A percentile compares a stretch with the other conserved stretches of the same genome.
Evolutionary conservation across 2,797 vertebrate genomes (phyloP).

Genomic region (Sorex maritimensis): DNA sequence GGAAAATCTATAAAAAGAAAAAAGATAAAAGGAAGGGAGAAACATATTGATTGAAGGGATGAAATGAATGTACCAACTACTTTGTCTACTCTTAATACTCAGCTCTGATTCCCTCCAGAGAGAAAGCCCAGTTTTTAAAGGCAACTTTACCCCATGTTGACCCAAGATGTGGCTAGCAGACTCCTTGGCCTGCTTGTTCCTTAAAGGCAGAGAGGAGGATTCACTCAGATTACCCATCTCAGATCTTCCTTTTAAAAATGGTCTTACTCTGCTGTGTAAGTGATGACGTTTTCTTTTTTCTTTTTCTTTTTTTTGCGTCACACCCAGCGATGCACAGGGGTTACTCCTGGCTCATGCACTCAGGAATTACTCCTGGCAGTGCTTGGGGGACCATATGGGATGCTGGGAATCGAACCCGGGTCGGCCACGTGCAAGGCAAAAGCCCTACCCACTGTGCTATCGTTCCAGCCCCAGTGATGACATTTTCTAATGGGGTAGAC

Average conservation of each 20-base stretch:
- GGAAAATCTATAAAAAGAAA: neutral
- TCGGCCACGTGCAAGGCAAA: too few relatives aligned
- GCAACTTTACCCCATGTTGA: neutral
- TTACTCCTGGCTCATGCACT: too few relatives aligned
- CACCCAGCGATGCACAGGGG: too few relatives aligned
- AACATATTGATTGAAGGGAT: slow-evolving; percentile 21
- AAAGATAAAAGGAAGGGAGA: neutral
- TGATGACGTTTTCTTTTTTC: neutral
- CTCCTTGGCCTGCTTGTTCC: neutral
- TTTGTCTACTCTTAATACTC: slow-evolving; percentile 44
- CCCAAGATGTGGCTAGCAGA: slow-evolving; percentile 20
- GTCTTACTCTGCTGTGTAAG: neutral
- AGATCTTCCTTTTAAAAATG: slow-evolving; percentile 1
- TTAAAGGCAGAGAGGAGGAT: slow-evolving; percentile 5
- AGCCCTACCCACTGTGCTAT: too few relatives aligned
- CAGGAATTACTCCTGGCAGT: too few relatives aligned
- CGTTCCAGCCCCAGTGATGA: too few relatives aligned
- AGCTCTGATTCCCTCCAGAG: slow-evolving; percentile 16
- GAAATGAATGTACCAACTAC: neutral
- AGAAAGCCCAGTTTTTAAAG: slow-evolving; percentile 22
- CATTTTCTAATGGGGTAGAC: neutral
- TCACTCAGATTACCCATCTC: neutral
- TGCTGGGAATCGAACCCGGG: too few relatives aligned
- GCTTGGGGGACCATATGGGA: too few relatives aligned
- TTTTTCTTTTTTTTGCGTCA: too few relatives aligned